Percentiles rank a stretch among this genome's conserved stretches.
Conservation (phyloP, 2,113 vertebrate species). For the Lagenorhynchus albirostris region DNA sequence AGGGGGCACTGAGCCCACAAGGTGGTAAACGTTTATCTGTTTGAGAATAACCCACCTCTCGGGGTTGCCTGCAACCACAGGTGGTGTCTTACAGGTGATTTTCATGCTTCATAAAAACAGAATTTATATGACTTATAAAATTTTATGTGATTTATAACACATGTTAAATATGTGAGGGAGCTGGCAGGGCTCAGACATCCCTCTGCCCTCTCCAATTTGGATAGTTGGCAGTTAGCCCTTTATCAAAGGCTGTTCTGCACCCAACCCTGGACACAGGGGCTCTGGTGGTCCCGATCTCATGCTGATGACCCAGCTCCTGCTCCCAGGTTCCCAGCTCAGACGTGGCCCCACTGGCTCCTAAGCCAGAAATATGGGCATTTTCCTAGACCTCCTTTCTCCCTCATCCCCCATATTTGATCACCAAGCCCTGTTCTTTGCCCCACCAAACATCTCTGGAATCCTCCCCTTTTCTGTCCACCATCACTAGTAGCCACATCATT, state of each 20-base stretch:
- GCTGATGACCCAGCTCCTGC: neutral
- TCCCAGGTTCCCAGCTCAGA: neutral
- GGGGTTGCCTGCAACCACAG: neutral
- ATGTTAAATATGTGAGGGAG: conserved; percentile 25
- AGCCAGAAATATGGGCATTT: neutral
- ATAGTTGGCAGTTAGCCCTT: neutral
- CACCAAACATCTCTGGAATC: neutral
- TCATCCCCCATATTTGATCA: neutral
- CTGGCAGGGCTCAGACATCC: neutral
- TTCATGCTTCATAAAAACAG: conserved; percentile 43
- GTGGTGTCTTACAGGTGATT: conserved; percentile 31
- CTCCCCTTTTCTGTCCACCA: neutral
- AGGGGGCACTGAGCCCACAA: fast-evolving
- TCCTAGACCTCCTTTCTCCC: neutral
- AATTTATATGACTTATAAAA: conserved; percentile 57
- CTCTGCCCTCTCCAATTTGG: neutral
- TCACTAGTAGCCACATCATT: neutral
- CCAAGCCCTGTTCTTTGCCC: neutral
- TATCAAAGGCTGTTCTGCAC: neutral
- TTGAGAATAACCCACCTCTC: neutral
- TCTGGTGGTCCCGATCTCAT: neutral
- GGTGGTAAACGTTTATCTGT: neutral
- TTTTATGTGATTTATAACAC: conserved; percentile 42
- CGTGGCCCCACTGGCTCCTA: neutral
- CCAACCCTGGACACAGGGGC: too few species aligned